Conservation (phyloP, 2,113 vertebrate genomes). For the Aldabrachelys gigantea region DNA sequence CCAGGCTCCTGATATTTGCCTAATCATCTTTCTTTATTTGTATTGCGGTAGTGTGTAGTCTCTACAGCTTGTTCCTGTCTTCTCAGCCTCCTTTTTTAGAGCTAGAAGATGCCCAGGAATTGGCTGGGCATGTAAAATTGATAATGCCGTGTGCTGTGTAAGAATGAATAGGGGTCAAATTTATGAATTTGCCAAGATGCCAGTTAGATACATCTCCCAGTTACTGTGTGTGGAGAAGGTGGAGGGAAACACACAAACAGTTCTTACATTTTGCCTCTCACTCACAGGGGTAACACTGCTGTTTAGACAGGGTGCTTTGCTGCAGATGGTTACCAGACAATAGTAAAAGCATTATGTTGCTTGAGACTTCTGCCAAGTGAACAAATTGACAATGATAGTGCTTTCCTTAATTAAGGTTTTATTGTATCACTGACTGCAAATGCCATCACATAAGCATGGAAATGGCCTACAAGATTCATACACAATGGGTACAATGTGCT, state of each 20-base stretch:
- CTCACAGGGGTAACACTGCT: background rate
- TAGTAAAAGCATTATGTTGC: background rate
- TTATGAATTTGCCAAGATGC: background rate
- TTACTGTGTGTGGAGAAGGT: background rate
- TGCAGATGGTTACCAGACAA: background rate
- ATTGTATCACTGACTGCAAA: conserved; percentile 15
- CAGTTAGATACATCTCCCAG: background rate
- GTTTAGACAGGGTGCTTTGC: background rate
- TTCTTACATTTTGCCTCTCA: background rate
- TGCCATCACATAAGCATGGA: background rate
- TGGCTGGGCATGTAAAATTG: background rate
- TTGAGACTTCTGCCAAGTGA: background rate
- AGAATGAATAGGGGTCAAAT: background rate
- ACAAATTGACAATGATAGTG: background rate
- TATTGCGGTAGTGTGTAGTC: background rate
- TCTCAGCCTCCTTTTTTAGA: background rate
- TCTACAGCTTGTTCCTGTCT: background rate
- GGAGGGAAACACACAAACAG: background rate
- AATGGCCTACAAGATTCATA: background rate
- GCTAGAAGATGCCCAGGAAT: background rate
- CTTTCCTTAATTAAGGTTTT: background rate
- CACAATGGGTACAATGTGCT: background rate
- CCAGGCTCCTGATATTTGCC: background rate
- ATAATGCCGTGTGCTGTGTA: background rate
- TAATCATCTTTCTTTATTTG: background rate